Base-by-base conservation (phyloP, 2,113 vertebrate species). In the Charina bottae region DNA sequence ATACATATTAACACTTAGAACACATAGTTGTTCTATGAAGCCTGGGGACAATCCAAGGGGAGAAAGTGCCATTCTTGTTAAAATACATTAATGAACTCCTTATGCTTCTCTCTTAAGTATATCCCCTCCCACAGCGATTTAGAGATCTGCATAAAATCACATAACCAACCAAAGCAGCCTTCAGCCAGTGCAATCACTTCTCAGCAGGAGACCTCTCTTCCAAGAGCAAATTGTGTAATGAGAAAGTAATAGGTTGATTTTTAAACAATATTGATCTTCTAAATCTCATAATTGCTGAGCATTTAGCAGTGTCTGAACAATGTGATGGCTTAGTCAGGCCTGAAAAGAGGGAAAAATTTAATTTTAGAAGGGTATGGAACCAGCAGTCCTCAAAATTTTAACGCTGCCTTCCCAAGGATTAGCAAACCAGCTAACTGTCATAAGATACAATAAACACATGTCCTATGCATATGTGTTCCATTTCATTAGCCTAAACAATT, bases 241-340 rank as follows among this genome's bases (percentile, higher is more conserved):
- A 95, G 92, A 96, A 95, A 95, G 95, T 95, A 96, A 97, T 96
- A 93, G 93, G 95, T 90, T 92, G 94, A 95, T 95, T 97, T 96
- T 94, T 95, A 94, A 95, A 56, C 92, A 94, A 93, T 97, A 97
- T 97, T 96, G 96, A 97, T 97, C 94, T 96, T 95, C 94, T 95
- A 96, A 97, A 96, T 96, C 95, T 97, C 95, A 96, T 97, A 97
- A 96, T 95, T 97, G 92, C 88, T 60, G 94, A 92, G 93, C 94
- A 94, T 96, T 96, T 96, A 97, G 94, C 68, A 92, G 54, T 95
- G 93, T 95, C 95, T 95, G 94, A 97, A 95, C 95, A 96, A 94
- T 92, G 94, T 94, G 94, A 96, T 94, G 94, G 95, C 95, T 95
- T 95, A 97, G 96, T 97, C 37, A 94, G 83, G 94, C 93, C 91